Base-by-base conservation (phyloP, 2,888 invertebrate species). In the Entomobrya multifasciata region DNA sequence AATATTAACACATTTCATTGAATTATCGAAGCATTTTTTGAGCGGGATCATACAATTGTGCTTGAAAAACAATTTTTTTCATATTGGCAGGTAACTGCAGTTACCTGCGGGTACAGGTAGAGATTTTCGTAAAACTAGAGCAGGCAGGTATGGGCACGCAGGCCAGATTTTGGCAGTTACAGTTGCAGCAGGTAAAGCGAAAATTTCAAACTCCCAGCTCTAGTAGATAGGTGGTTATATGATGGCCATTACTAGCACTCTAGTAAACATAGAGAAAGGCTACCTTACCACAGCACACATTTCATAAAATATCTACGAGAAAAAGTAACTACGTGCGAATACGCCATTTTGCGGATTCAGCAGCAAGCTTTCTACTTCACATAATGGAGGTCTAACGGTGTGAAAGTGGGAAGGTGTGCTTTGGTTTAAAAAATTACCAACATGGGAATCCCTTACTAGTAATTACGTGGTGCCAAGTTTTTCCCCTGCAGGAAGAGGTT, bases 391-490 rank as follows among this genome's bases (percentile, higher is more conserved):
- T 52, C 13, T 77, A 76, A 47, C 47, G 52, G 82, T 72, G 62
- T 49, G 82, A 83, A 83, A 77, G 57, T 84, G 67, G 52, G 65
- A 77, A 77, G 84, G 84, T 77, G 84, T 84, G 84, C 84, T 77
- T 84, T 65, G 77, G 72, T 74, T 70, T 72, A 74, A 85, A 86
- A 86, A 86, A 86, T 81, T 80, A 86, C 67, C 86, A 81, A 86
- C 86, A 72, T 52, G 86, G 86, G 86, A 86, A 86, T 86, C 65
- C 80, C 74, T 49, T 47, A 57, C 55, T 44, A 49, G 65, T 86
- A 86, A 86, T 86, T 86, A 86, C 79, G 74, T 76, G 80, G 72
- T 81, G 81, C 55, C 55, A 86, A 86, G 76, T 81, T 81, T 80
- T 74, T 74, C 60, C 65, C 70, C 67, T 65, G 36, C 79, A 78